phyloP scores from a whole-genome alignment of 1,140 invertebrate genomes.

The Penaeus vannamei region DNA sequence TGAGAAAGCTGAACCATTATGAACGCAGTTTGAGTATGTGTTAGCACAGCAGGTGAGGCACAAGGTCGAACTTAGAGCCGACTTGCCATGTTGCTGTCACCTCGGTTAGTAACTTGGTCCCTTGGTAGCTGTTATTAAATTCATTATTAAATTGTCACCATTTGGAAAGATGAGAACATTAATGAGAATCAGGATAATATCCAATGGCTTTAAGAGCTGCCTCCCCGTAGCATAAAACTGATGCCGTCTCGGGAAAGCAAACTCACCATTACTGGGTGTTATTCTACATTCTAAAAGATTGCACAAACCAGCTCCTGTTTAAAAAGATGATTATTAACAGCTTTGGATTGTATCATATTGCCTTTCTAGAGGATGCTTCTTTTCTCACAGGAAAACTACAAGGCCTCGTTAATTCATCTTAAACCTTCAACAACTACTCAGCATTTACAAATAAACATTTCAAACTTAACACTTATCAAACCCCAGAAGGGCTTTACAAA shows the following conservation, averaged over 20 bases:
- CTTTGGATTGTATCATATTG: conserved; percentile 47
- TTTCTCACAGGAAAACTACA: background rate
- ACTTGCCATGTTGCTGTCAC: conserved; percentile 39
- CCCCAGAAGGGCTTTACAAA: background rate
- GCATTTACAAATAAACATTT: background rate
- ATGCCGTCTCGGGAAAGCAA: conserved; percentile 14
- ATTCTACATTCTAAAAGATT: conserved; percentile 44
- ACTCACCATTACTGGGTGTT: conserved; percentile 37
- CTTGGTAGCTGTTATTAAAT: conserved; percentile 61
- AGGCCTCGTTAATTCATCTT: too few relatives aligned
- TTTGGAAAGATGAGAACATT: conserved; percentile 29
- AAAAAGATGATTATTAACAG: conserved; percentile 54
- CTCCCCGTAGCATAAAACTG: background rate
- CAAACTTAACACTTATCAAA: background rate
- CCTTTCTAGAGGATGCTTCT: conserved; percentile 34
- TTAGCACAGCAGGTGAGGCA: conserved; percentile 46
- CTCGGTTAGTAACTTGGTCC: conserved; percentile 63
- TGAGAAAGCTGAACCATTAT: conserved; percentile 37
- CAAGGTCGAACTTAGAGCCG: conserved; percentile 3
- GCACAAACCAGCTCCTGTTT: conserved; percentile 61
- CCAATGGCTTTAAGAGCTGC: conserved; percentile 6
- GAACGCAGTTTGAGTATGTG: conserved; percentile 45
- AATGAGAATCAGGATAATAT: conserved; percentile 50
- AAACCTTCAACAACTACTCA: background rate
- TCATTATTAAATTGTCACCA: conserved; percentile 55